Base-by-base conservation (phyloP, 2,888 invertebrate genomes). In the Dryocosmus kuriphilus region DNA sequence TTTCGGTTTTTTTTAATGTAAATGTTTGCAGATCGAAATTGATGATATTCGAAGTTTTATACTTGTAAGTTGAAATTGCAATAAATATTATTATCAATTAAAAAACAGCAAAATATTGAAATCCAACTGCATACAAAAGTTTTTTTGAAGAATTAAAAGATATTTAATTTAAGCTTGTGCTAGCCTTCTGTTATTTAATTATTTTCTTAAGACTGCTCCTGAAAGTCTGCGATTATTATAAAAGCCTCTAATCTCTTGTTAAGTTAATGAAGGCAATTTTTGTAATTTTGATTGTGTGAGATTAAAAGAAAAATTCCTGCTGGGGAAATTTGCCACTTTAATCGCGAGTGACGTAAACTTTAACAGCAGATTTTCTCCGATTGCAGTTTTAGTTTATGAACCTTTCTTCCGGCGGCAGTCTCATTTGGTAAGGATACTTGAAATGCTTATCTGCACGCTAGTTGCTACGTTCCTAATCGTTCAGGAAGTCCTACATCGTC, bases 401-500 rank as follows among this genome's bases (percentile, higher is more conserved):
- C 51, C 46, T 19, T 71, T 51, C 30, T 71, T 51, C 71, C 51
- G 71, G 51, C n/a, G 9, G 51, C 27, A 51, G 51, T 71, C 51
- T 19, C 71, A 71, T 71, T 71, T 46, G 19, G 51, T n/a, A 71
- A 71, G 51, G 46, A 71, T 71, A 71, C 51, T 51, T 46, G 51
- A 71, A 51, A 71, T 71, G 46, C 41, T 51, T 71, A 71, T 71
- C 71, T 1, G 27, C 51, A 71, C 71, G 51, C 67, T 67, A 71
- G 51, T 6, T 30, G 19, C 65, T 41, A 51, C n/a, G 35, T 9
- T 63, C 8, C 63, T 63, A 63, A 63, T 63, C 63, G 63, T 63
- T 63, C 9, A 30, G 71, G 30, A 71, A 71, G 51, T 71, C 41
- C 30, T 71, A 11, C n/a, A 51, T 67, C 41, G 67, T 67, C 67